Conservation (phyloP, 2,797 vertebrate species). For the Sebastes iracundus region DNA sequence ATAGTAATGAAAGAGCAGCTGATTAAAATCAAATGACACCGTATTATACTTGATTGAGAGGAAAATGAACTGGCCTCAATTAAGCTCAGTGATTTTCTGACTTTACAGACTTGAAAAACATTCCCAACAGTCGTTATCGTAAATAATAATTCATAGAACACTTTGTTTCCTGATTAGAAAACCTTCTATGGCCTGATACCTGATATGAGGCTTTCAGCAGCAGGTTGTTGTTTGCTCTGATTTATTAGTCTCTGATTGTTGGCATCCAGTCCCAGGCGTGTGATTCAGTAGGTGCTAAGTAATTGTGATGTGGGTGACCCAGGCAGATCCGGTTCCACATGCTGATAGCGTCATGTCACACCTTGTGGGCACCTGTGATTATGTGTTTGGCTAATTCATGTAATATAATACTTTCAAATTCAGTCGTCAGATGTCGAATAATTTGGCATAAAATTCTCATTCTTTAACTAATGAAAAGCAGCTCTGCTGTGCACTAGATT, state of each 20-base stretch:
- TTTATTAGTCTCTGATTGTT: conserved; percentile 1
- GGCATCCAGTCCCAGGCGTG: conserved; percentile 4
- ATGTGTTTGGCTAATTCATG: neutral
- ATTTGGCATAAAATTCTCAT: neutral
- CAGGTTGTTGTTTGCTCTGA: neutral
- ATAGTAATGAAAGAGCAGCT: neutral
- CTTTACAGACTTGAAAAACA: neutral
- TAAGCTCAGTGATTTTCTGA: neutral
- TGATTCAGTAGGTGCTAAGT: neutral
- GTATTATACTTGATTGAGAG: neutral
- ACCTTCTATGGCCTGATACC: neutral
- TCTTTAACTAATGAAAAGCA: neutral
- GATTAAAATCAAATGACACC: neutral
- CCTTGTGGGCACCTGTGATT: neutral
- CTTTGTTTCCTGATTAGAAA: neutral
- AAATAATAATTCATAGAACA: too few species aligned
- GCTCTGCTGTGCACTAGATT: neutral
- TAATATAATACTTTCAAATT: neutral
- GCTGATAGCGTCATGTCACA: neutral
- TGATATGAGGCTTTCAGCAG: neutral
- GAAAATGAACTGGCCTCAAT: neutral
- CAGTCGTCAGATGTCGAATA: neutral
- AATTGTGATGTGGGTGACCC: neutral
- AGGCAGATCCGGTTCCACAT: conserved; percentile 2
- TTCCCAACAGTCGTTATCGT: neutral